Percentiles rank a stretch among this genome's conserved stretches.
phyloP scores from a whole-genome alignment of 2,113 vertebrate species.

The Anhinga rufa region DNA sequence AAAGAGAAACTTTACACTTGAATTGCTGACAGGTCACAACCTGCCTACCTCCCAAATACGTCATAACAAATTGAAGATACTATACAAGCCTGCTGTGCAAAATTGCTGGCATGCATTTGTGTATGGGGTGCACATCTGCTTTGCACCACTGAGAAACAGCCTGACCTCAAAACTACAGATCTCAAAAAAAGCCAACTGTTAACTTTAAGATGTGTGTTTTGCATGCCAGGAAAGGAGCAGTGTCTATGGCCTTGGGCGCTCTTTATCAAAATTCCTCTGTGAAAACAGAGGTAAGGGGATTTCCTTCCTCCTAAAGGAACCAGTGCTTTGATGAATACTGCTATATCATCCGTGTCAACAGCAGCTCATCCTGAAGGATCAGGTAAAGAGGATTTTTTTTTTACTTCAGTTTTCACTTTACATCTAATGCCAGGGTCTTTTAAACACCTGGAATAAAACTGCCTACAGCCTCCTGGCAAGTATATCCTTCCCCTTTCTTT shows the following conservation, averaged over 20 bases:
- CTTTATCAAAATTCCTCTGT: background rate
- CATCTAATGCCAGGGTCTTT: background rate
- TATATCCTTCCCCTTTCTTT: background rate
- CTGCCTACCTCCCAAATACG: background rate
- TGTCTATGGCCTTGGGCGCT: background rate
- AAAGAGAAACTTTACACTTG: background rate
- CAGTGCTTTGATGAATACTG: background rate
- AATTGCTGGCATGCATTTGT: background rate
- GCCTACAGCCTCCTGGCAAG: background rate
- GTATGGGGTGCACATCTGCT: background rate
- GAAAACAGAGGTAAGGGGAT: background rate
- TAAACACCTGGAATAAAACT: background rate
- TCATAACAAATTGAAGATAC: background rate
- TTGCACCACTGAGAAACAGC: background rate
- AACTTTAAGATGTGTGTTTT: background rate
- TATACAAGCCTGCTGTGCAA: background rate
- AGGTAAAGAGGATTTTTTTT: background rate
- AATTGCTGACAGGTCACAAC: background rate
- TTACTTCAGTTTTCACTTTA: background rate
- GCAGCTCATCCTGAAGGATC: background rate
- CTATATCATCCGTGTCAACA: background rate
- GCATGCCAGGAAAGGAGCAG: background rate
- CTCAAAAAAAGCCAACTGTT: background rate
- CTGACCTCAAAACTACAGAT: background rate
- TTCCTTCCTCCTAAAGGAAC: background rate